Evolutionary conservation across 2,888 invertebrate species (phyloP), one percentile per base, ranked within the genome.

Genomic region (Mythimna loreyi): DNA sequence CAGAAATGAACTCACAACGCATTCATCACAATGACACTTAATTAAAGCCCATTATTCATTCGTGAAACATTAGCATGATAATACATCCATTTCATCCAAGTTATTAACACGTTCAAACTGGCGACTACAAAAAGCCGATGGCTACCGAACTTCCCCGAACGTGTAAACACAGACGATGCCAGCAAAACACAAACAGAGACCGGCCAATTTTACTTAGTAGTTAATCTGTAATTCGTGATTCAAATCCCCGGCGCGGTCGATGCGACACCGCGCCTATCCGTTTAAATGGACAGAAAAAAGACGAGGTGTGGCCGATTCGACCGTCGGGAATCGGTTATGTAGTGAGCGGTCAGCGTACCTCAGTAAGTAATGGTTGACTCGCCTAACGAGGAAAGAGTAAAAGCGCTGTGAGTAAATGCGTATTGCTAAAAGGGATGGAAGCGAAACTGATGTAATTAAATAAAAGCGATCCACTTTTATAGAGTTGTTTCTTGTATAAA

Each of bases 191-290:
- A 79, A 81, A 82, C 68, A 75, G 63, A 72, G 63, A 77, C 69
- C 40, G 69, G 80, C 85, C 88, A 87, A 90, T 91, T 90, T 89
- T 87, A 85, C 91, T 91, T 88, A 89, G 90, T 86, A 89, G 89
- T 89, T 92, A 92, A 92, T 92, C 90, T 90, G 85, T 91, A 90
- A 92, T 91, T 89, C 91, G 88, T 90, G 91, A 90, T 92, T 87
- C 86, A 84, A 86, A 87, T 87, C 88, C 84, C 88, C 83, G 66
- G 72, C 78, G 84, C 82, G 85, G 84, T 84, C 84, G 81, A 84
- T 81, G 85, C 88, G 89, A 89, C 87, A 91, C 91, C 90, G 90
- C 89, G 90, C 92, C 92, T 90, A 91, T 91, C 82, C 87, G 85
- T 90, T 90, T 88, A 90, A 91, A 92, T 89, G 89, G 90, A 86